Conservation (phyloP, 2,113 vertebrate species). For the Nematolebias whitei region DNA sequence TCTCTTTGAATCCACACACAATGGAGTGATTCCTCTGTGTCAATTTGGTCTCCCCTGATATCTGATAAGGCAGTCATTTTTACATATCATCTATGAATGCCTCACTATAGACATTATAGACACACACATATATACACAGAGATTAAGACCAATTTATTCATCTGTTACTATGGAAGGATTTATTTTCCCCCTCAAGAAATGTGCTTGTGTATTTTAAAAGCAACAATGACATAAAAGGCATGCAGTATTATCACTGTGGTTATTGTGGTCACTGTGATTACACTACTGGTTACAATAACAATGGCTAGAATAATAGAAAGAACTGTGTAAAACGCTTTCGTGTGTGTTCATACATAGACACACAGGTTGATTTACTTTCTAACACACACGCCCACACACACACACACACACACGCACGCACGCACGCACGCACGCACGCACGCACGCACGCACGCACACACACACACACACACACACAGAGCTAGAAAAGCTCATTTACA, state of each 20-base stretch:
- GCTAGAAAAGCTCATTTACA: background rate
- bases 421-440: too few species aligned
- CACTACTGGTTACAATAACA: constrained; percentile 72
- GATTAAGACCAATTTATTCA: constrained; percentile 75
- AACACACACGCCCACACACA: constrained; percentile 1
- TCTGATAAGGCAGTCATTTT: constrained; percentile 68
- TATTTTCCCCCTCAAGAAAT: constrained; percentile 46
- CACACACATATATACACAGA: constrained; percentile 45
- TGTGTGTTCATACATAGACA: constrained; percentile 13
- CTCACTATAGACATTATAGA: constrained; percentile 52
- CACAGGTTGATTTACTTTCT: background rate
- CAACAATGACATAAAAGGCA: constrained; percentile 70
- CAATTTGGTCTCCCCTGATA: constrained; percentile 72
- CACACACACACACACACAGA: constrained; percentile 9
- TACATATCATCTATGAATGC: constrained; percentile 75
- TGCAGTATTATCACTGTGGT: constrained; percentile 52
- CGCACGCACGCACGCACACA: too few species aligned
- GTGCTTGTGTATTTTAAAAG: constrained; percentile 59
- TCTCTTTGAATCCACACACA: constrained; percentile 74
- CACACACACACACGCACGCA: too few species aligned
- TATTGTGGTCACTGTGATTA: too few species aligned
- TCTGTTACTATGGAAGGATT: constrained; percentile 68
- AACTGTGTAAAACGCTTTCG: constrained; percentile 58
- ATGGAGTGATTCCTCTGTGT: constrained; percentile 75
- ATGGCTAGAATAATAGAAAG: constrained; percentile 58